A percentile compares a stretch with the other conserved stretches of the same genome.
Evolutionary conservation across 2,113 vertebrate genomes (phyloP).

Genomic region (Terrapene triunguis): DNA sequence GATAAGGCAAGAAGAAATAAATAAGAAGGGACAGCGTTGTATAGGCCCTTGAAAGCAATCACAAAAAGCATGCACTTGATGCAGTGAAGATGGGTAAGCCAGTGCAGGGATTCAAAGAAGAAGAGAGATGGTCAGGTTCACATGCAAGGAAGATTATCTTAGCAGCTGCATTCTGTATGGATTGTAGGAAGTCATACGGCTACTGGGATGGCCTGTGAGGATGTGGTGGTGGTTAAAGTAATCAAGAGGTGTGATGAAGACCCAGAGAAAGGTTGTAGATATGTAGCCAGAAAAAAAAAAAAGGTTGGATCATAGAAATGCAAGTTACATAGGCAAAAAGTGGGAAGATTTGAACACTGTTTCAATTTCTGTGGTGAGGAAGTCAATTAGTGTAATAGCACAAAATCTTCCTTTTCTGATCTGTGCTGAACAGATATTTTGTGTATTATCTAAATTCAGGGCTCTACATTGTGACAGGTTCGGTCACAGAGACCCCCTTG

Average conservation of each 20-base stretch:
- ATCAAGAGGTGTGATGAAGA: background rate
- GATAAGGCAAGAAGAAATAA: too few species aligned
- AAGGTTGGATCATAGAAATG: background rate
- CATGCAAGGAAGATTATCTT: background rate
- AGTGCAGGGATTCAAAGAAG: too few species aligned
- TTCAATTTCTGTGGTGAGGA: background rate
- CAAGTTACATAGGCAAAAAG: background rate
- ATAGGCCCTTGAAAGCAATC: background rate
- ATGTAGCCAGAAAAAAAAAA: background rate
- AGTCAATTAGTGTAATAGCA: background rate
- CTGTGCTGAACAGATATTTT: background rate
- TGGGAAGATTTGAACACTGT: background rate
- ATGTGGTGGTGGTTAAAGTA: background rate
- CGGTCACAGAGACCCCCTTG: too few species aligned
- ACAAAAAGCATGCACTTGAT: background rate
- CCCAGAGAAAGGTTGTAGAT: background rate
- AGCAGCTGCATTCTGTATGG: too few species aligned
- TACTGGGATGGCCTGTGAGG: background rate
- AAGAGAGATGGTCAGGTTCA: too few species aligned
- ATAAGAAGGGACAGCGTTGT: background rate
- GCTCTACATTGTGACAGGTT: too few species aligned
- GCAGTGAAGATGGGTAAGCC: background rate
- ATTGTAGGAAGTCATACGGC: too few species aligned
- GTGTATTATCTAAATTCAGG: background rate
- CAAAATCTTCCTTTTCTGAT: background rate